Percentiles rank a stretch among this genome's conserved stretches.
These are phyloP conservation scores for Protaetia brevitarsis DNA, from an alignment of 1,140 invertebrate species.

Conservation along the genomic window DNA sequence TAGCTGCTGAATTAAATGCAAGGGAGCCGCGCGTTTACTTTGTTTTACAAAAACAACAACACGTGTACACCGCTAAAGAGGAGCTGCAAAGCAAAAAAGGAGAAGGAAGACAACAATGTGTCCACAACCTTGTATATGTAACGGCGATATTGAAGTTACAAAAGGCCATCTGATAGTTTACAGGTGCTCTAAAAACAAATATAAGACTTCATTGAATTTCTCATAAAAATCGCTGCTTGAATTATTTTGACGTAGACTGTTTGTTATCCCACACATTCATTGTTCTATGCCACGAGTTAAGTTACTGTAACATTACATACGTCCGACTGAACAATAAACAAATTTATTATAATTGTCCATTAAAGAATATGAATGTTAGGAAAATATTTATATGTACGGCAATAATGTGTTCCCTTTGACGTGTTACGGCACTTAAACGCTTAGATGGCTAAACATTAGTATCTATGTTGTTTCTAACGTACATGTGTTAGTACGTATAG, in stretches of 20 bases:
- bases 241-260: slow-evolving; percentile 25
- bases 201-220: slow-evolving; percentile 21
- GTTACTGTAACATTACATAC: slow-evolving; percentile 13
- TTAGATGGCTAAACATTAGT: neutral
- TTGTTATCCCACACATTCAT: slow-evolving; percentile 28
- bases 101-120: slow-evolving; percentile 3
- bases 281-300: slow-evolving; percentile 22
- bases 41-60: slow-evolving; percentile 20
- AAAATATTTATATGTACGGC: slow-evolving; percentile 13
- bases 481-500: neutral
- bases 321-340: slow-evolving; percentile 22
- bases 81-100: slow-evolving; percentile 8
- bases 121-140: neutral
- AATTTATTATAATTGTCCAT: slow-evolving; percentile 26
- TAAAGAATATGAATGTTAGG: slow-evolving; percentile 17
- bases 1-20: slow-evolving; percentile 17
- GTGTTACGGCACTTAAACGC: neutral
- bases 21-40: slow-evolving; percentile 17
- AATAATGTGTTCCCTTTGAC: slow-evolving; percentile 9
- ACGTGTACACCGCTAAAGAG: slow-evolving; percentile 1
- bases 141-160: slow-evolving; percentile 16
- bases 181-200: slow-evolving; percentile 25
- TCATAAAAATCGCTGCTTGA: slow-evolving; percentile 26
- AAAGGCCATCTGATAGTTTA: slow-evolving; percentile 28
- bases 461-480: neutral